Conservation (phyloP, 2,113 vertebrate species). For the Rhinolophus sinicus region DNA sequence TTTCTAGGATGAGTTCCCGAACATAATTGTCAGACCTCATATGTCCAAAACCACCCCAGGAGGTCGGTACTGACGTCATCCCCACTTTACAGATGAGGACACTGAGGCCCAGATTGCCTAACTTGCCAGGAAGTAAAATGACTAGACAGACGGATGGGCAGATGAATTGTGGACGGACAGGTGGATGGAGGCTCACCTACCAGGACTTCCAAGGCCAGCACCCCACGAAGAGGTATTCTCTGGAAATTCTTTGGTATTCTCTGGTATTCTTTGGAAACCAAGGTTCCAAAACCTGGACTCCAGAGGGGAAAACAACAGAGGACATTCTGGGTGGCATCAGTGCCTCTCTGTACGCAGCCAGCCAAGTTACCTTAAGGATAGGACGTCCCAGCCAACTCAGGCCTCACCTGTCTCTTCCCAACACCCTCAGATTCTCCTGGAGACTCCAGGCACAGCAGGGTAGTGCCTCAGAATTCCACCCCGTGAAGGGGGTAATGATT, state of each 20-base stretch:
- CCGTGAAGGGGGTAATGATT: no score
- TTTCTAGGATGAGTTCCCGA: no score
- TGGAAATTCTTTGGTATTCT: no score
- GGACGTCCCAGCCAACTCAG: accelerated
- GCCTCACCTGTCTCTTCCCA: neutral
- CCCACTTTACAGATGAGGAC: neutral
- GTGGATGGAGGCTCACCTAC: neutral
- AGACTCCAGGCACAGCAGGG: neutral
- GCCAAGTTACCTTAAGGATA: neutral
- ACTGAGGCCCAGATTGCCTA: neutral
- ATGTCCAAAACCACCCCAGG: neutral
- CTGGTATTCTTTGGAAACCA: no score
- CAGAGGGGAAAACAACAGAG: neutral
- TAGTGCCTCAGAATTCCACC: neutral
- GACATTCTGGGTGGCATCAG: neutral
- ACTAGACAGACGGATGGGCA: neutral
- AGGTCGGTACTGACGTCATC: neutral
- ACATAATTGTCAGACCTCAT: neutral
- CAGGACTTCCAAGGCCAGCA: accelerated
- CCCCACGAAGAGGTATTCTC: neutral
- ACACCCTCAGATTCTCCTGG: neutral
- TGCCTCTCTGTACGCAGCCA: neutral
- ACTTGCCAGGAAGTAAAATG: neutral
- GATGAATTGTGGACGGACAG: neutral
- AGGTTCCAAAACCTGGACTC: neutral